Evolutionary conservation across 2,113 vertebrate genomes (phyloP), one percentile per base, ranked within the genome.

Genomic region (Gymnorhina tibicen): DNA sequence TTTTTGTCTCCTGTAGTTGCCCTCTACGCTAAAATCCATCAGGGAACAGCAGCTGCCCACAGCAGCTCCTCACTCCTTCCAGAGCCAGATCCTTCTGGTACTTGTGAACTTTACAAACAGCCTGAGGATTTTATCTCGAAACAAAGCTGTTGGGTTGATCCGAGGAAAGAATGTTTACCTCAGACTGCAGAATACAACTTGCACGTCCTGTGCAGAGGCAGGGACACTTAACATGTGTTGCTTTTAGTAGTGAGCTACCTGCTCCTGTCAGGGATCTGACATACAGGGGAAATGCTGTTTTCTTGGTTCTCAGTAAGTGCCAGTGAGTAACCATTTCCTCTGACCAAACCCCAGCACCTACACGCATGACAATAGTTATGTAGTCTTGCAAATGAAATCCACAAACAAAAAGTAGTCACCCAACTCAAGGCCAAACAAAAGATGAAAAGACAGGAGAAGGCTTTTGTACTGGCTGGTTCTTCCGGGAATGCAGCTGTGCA

Each of bases 401-500:
- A 75, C 16, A 35, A 72, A 70, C 18, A 60, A 56, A 80, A 64
- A 35, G 24, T 4, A 60, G 72, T 27, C 82, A 81, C 41, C 39
- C 56, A 93, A 52, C 44, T 70, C 64, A 39, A 88, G 56, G 79
- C 42, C 88, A 81, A 55, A 35, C 5, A 64, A 67, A 42, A 91
- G 66, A 59, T 82, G 60, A 87, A 73, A 79, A 93, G 72, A 37
- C 72, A 83, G 59, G 16, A 92, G 79, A 77, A 93, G 49, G 42
- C 11, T 88, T 81, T 95, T 41, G 79, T 79, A 55, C 46, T n/a
- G 67, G 39, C 55, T 83, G 69, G 59, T 50, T 93, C 83, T 94
- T 90, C 72, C 1, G 3, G 59, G 95, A 94, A 95, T 49, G 79
- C 95, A 96, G 95, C 93, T 94, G 93, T 81, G 92, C 92, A 94